Evolutionary conservation across 1,140 invertebrate genomes (phyloP), one percentile per base, ranked within the genome.

Genomic region (Zophobas atratus): DNA sequence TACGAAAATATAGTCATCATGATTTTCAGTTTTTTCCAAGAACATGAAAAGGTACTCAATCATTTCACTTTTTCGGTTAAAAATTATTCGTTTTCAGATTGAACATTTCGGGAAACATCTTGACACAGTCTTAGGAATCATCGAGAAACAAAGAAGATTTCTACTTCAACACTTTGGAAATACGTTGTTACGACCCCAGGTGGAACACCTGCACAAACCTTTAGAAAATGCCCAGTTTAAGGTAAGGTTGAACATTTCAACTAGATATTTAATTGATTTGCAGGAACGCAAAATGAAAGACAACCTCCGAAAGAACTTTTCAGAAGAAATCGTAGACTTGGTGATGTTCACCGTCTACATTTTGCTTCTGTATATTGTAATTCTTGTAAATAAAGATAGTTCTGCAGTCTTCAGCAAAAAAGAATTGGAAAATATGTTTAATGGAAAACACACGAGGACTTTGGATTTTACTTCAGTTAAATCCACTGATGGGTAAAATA

Each of bases 271-370:
- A 55, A 32, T 32, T 32, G 8, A 2, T 33, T 55, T 55, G 1
- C 32, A 55, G 53, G 6, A 55, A 55, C 1, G 5, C 3, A 33
- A 55, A 6, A 55, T 55, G 1, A 34, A 3, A 34, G 4, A 32
- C 35, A 6, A 8, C 3, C 53, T 6, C 6, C 53, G 53, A 1
- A 20, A 33, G 3, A 6, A 34, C 1, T 34, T 55, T 55, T 55
- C 53, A 5, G 53, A 60, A 60, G 6, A 46, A 46, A 46, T 60
- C 35, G 34, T 35, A 60, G 82, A 84, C 55, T 53, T 83, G 6
- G 46, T 79, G 0, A 82, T 83, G 80, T 82, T 83, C 46, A 57
- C 38, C 6, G 36, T 83, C 4, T 84, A 84, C 41, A 78, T 83
- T 2, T 36, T 78, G 6, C 48, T 84, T n/a, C 70, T 84, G 1